Evolutionary conservation across 2,797 vertebrate species (phyloP).

Genomic region (Erethizon dorsatum): DNA sequence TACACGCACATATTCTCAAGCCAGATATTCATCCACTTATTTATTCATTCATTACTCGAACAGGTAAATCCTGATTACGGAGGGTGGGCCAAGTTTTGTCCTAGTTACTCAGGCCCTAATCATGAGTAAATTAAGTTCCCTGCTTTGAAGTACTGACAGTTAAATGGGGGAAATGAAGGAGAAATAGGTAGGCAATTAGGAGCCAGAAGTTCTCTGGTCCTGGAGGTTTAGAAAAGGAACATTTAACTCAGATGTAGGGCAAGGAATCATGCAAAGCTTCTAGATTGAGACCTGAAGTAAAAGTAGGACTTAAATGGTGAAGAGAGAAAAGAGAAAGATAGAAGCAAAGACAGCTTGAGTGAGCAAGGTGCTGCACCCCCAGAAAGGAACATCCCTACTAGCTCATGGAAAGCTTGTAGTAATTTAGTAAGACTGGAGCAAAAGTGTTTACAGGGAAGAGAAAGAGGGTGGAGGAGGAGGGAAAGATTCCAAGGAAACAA

Average conservation of each 20-base stretch:
- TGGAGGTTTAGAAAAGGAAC: neutral
- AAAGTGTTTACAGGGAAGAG: neutral
- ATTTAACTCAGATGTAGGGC: neutral
- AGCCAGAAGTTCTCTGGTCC: neutral
- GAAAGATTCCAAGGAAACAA: neutral
- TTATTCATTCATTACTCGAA: conserved; percentile 12
- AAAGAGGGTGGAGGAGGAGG: neutral
- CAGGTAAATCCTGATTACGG: conserved; percentile 1
- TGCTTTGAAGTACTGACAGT: neutral
- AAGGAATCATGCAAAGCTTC: neutral
- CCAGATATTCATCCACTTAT: neutral
- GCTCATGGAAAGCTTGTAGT: neutral
- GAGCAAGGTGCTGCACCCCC: neutral
- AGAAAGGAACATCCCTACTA: neutral
- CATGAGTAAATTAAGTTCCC: neutral
- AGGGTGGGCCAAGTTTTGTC: neutral
- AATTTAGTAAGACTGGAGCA: neutral
- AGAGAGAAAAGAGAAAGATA: neutral
- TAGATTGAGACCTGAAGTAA: conserved; percentile 21
- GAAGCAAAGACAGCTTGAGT: neutral
- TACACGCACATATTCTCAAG: neutral
- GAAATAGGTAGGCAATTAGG: neutral
- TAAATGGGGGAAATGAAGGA: conserved; percentile 26
- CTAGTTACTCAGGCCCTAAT: neutral
- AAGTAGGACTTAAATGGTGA: neutral